Conservation (phyloP, 1,140 invertebrate genomes). For the Lineus longissimus region DNA sequence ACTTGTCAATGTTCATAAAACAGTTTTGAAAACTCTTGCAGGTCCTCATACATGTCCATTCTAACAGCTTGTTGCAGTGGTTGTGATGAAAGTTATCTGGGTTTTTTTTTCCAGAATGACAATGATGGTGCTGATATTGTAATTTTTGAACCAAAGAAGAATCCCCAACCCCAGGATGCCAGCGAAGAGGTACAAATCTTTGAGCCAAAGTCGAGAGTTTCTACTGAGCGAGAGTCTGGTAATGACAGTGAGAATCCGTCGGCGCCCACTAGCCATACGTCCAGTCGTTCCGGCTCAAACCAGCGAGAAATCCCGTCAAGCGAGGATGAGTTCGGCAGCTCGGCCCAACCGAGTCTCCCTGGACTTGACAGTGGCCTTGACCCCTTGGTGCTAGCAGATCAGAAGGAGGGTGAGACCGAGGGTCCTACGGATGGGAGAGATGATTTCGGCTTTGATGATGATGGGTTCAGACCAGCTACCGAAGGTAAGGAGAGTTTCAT, state of each 20-base stretch:
- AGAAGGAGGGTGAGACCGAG: neutral
- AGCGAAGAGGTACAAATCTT: no score
- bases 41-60: no score
- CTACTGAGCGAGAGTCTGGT: neutral
- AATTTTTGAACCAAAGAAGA: slow-evolving; percentile 2
- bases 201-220: neutral
- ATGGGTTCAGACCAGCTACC: slow-evolving; percentile 25
- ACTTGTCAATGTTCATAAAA: no score
- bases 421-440: slow-evolving; percentile 6
- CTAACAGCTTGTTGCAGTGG: no score
- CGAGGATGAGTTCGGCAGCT: neutral
- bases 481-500: slow-evolving; percentile 27
- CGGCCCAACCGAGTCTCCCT: neutral
- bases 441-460: slow-evolving; percentile 19
- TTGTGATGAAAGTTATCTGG: no score
- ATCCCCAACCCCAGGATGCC: no score
- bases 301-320: neutral
- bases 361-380: neutral
- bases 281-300: neutral
- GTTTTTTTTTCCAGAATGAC: slow-evolving; percentile 2
- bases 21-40: no score
- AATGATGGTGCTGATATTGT: slow-evolving; percentile 6
- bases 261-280: neutral
- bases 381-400: neutral
- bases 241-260: neutral